These are phyloP conservation scores for Misgurnus mizolepis DNA, from an alignment of 2,113 vertebrate species.

Conservation along the genomic window DNA sequence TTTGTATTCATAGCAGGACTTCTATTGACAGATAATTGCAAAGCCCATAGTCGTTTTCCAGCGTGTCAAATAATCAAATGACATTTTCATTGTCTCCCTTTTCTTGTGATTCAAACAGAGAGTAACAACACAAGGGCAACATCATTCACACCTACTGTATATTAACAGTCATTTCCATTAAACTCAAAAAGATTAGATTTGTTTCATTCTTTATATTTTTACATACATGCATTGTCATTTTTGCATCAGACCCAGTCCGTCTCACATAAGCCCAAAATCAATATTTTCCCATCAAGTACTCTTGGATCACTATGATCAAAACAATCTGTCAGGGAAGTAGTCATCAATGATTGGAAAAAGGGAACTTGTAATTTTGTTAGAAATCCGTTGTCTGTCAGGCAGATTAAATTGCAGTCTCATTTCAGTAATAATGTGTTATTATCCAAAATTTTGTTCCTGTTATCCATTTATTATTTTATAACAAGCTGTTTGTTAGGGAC, in stretches of 20 bases:
- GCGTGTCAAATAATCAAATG: not conserved
- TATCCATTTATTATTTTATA: constrained; percentile 19
- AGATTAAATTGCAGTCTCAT: constrained; percentile 2
- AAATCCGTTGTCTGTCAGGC: not conserved
- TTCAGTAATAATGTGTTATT: not conserved
- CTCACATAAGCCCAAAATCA: not conserved
- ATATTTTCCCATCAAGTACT: not conserved
- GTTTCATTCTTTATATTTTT: not conserved
- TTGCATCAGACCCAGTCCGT: not conserved
- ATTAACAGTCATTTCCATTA: not conserved
- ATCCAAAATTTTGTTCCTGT: not conserved
- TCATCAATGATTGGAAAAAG: too few relatives aligned
- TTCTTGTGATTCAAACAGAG: not conserved
- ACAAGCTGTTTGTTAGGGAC: constrained; percentile 2
- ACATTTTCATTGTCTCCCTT: not conserved
- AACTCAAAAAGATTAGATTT: not conserved
- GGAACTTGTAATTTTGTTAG: not conserved
- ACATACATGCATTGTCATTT: not conserved
- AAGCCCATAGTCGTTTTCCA: not conserved
- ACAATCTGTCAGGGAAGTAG: not conserved
- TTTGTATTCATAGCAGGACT: not conserved
- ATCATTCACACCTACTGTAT: not conserved
- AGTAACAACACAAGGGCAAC: not conserved
- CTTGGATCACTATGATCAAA: not conserved
- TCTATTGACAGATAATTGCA: not conserved